Percentiles rank a stretch among this genome's conserved stretches.
Evolutionary conservation across 2,797 vertebrate species (phyloP).

Genomic region (Diplodus sargus): DNA sequence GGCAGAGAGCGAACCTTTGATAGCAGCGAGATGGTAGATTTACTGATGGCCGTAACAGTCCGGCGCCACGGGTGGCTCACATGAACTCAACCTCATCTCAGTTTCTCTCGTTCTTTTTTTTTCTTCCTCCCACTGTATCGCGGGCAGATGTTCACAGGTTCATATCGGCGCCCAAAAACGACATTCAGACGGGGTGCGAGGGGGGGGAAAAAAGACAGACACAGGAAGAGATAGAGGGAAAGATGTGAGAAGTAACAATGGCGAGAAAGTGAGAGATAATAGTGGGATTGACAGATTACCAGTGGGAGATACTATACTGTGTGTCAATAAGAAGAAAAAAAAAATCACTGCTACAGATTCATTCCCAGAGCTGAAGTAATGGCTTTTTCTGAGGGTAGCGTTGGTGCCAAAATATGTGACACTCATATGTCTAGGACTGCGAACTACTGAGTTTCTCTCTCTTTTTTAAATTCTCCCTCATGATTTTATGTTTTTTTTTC

Average conservation of each 20-base stretch:
- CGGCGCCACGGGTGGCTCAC: conserved; percentile 77
- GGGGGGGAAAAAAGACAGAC: conserved; percentile 35
- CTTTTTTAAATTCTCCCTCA: conserved; percentile 32
- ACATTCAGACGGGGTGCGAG: conserved; percentile 53
- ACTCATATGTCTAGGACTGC: conserved; percentile 20
- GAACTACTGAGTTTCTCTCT: conserved; percentile 22
- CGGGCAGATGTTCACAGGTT: conserved; percentile 79
- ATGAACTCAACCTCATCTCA: conserved; percentile 79
- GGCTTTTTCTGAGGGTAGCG: conserved; percentile 23
- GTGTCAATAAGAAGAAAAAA: conserved; percentile 63
- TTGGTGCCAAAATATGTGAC: conserved; percentile 35
- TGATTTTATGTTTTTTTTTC: conserved; percentile 14
- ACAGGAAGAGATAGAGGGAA: conserved; percentile 59
- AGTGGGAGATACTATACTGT: conserved; percentile 54
- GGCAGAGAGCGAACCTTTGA: conserved; percentile 71
- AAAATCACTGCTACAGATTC: conserved; percentile 36
- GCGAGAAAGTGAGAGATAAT: conserved; percentile 65
- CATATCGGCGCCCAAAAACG: conserved; percentile 65
- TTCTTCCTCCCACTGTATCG: conserved; percentile 67
- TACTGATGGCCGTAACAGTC: conserved; percentile 81
- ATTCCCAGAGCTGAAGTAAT: conserved; percentile 31
- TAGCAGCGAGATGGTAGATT: conserved; percentile 78
- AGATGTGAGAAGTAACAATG: conserved; percentile 61
- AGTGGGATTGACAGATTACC: conserved; percentile 72
- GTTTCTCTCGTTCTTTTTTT: conserved; percentile 60